Conservation (phyloP, 37 sponge, comb jelly and placozoan species). For the Ephydatia muelleri region DNA sequence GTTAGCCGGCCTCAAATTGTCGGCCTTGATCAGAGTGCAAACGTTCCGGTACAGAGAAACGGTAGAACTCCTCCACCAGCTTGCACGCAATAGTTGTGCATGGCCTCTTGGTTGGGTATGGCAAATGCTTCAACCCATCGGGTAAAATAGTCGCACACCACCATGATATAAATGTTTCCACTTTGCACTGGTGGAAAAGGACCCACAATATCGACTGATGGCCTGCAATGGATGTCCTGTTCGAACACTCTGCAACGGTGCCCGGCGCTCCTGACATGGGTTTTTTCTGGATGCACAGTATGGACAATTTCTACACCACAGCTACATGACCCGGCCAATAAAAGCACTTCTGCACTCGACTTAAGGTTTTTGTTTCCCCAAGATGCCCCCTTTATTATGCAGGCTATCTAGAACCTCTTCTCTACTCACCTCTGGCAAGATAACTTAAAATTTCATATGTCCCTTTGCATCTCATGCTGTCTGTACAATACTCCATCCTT, state of each 20-base stretch:
- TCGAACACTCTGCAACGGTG: neutral
- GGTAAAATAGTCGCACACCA: too few species aligned
- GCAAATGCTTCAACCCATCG: too few species aligned
- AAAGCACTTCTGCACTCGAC: conserved; percentile 1
- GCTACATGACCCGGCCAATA: conserved; percentile 16
- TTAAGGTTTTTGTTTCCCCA: conserved; percentile 8
- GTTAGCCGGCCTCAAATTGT: conserved; percentile 12
- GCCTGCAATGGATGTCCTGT: conserved; percentile 26
- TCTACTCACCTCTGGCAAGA: conserved; percentile 1
- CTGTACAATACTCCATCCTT: conserved; percentile 25
- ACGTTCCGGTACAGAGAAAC: conserved; percentile 13
- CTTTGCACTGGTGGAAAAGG: conserved; percentile 29
- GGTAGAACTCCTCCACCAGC: conserved; percentile 10
- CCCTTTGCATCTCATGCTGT: neutral
- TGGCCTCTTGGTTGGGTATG: too few species aligned
- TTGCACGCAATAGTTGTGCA: too few species aligned
- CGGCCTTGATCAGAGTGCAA: conserved; percentile 41
- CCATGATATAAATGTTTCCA: conserved; percentile 12
- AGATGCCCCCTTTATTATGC: conserved; percentile 21
- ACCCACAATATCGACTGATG: conserved; percentile 27
- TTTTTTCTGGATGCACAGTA: conserved; percentile 19
- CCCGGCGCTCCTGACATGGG: neutral
- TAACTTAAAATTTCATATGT: neutral
- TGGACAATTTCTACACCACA: conserved; percentile 18
- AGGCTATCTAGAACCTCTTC: neutral